Evolutionary conservation across 1,140 invertebrate genomes (phyloP).

Genomic region (Orius laevigatus): DNA sequence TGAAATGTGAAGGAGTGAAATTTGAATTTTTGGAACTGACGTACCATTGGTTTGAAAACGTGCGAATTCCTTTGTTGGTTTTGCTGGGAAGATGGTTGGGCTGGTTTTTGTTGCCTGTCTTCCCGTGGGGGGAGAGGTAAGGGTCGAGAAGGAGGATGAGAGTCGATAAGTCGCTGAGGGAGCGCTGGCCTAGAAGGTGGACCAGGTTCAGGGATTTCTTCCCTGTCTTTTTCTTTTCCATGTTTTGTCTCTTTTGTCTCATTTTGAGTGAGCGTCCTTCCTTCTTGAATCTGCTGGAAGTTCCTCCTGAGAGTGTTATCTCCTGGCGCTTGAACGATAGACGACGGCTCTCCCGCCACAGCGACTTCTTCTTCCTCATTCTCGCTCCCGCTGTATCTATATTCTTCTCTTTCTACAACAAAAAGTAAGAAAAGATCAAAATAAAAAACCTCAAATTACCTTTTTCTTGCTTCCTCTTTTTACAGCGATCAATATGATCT

Average conservation of each 20-base stretch:
- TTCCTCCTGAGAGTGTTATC: constrained; percentile 84
- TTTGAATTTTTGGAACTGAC: constrained; percentile 21
- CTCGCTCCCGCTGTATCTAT: constrained; percentile 71
- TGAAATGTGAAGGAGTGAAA: constrained; percentile 31
- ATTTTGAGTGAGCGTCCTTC: constrained; percentile 41
- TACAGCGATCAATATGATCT: constrained; percentile 96
- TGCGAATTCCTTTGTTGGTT: constrained; percentile 59
- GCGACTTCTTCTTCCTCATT: constrained; percentile 77
- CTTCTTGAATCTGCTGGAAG: constrained; percentile 91
- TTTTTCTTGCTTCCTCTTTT: constrained; percentile 85
- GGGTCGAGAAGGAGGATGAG: constrained; percentile 50
- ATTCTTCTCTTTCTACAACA: constrained; percentile 34
- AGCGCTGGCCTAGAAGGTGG: constrained; percentile 69
- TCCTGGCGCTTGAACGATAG: constrained; percentile 73
- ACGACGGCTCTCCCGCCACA: constrained; percentile 71
- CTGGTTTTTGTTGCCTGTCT: constrained; percentile 39
- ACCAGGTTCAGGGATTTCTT: constrained; percentile 55
- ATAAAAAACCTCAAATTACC: constrained; percentile 24
- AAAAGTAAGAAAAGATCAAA: background rate
- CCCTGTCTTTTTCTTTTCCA: constrained; percentile 24
- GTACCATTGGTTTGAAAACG: constrained; percentile 69
- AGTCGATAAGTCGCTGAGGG: constrained; percentile 63
- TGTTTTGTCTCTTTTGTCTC: constrained; percentile 31
- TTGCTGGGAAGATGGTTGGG: constrained; percentile 35
- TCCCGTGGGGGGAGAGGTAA: constrained; percentile 70